Conservation (phyloP, 2,888 invertebrate species). For the Metellina segmentata region DNA sequence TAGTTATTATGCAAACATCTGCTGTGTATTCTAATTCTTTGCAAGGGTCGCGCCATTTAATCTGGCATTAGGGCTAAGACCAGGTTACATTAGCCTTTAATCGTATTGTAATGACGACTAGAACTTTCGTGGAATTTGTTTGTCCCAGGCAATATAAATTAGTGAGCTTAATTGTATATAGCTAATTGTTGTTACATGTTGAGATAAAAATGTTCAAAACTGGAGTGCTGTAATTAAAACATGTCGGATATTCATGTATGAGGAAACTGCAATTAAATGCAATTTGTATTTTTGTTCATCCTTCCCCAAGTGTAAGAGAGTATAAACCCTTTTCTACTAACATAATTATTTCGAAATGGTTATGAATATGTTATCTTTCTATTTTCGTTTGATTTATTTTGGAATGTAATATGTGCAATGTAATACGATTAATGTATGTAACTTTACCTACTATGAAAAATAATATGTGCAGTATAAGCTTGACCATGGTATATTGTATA, state of each 20-base stretch:
- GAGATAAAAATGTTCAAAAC: not conserved
- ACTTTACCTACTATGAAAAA: no score
- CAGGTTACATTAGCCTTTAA: conserved; percentile 39
- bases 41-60: conserved; percentile 45
- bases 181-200: conserved; percentile 4
- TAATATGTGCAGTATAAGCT: no score
- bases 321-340: no score
- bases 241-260: not conserved
- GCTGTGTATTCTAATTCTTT: conserved; percentile 51
- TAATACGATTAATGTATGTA: no score
- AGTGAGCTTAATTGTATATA: not conserved
- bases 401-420: no score
- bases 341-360: no score
- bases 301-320: no score
- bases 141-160: not conserved
- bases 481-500: no score
- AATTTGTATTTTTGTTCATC: no score
- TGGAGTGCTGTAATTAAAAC: not conserved
- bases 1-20: conserved; percentile 65
- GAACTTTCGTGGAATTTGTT: not conserved
- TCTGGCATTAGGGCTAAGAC: conserved; percentile 42
- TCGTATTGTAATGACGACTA: conserved; percentile 39
- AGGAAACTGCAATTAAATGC: no score
- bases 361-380: no score
- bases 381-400: no score